phyloP scores from a whole-genome alignment of 2,888 invertebrate genomes.

The Argyresthia goedartella region DNA sequence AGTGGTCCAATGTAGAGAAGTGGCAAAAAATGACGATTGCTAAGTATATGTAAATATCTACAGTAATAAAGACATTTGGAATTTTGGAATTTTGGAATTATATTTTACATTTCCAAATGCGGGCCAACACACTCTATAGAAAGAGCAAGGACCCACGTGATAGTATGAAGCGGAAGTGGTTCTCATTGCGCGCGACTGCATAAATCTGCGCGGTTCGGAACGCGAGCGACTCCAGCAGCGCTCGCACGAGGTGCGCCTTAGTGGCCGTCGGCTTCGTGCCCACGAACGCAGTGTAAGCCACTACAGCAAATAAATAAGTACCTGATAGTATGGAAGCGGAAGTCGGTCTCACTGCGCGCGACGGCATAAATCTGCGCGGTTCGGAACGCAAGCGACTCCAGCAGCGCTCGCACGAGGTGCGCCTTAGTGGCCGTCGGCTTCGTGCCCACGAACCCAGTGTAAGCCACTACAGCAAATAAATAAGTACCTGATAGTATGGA shows the following conservation, averaged over 20 bases:
- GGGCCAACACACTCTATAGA: too few relatives aligned
- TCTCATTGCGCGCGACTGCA: conserved; percentile 75
- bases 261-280: conserved; percentile 80
- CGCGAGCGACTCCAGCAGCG: conserved; percentile 87
- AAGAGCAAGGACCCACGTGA: conserved; percentile 79
- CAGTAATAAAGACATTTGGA: too few relatives aligned
- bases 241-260: conserved; percentile 83
- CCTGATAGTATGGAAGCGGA: conserved; percentile 73
- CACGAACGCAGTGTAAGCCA: conserved; percentile 88
- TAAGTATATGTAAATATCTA: too few relatives aligned
- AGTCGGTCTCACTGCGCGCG: conserved; percentile 70
- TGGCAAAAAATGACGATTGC: too few relatives aligned
- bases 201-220: conserved; percentile 86
- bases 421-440: conserved; percentile 79
- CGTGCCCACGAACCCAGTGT: conserved; percentile 86
- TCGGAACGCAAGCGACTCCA: conserved; percentile 89
- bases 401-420: conserved; percentile 85
- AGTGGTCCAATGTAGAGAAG: too few relatives aligned
- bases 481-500: conserved; percentile 76
- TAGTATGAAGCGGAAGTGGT: conserved; percentile 63
- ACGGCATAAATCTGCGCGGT: conserved; percentile 83
- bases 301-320: too few relatives aligned
- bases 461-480: too few relatives aligned
- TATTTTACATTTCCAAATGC: too few relatives aligned
- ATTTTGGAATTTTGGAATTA: too few relatives aligned